Evolutionary conservation across 2,888 invertebrate species (phyloP).

Genomic region (Chymomyza fuscimana): DNA sequence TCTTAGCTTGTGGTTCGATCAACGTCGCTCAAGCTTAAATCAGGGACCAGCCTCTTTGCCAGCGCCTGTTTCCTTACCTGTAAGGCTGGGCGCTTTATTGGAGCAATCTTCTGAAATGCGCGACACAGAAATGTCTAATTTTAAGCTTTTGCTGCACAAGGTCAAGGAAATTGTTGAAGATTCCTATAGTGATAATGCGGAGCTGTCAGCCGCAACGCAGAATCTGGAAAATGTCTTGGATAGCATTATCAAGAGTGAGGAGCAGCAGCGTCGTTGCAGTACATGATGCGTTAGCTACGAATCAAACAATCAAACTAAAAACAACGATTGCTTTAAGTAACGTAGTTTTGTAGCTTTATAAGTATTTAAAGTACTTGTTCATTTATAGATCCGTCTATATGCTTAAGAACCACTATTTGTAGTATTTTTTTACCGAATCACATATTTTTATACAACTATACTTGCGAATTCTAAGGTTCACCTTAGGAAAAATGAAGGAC

Average conservation of each 20-base stretch:
- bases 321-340: conserved; percentile 28
- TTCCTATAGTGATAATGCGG: conserved; percentile 79
- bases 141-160: conserved; percentile 76
- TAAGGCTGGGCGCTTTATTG: conserved; percentile 48
- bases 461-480: no score
- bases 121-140: conserved; percentile 78
- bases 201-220: conserved; percentile 78
- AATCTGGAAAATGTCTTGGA: conserved; percentile 79
- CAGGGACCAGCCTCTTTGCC: conserved; percentile 19
- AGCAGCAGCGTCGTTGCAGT: conserved; percentile 68
- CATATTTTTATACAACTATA: not conserved
- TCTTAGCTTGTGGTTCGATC: conserved; percentile 78
- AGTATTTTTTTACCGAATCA: conserved; percentile 4
- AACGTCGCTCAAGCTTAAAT: conserved; percentile 53
- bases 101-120: conserved; percentile 60
- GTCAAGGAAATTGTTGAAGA: conserved; percentile 79
- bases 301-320: conserved; percentile 11
- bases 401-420: not conserved
- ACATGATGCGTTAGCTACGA: conserved; percentile 31
- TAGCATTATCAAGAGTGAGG: conserved; percentile 77
- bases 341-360: not conserved
- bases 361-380: not conserved
- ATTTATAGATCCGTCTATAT: no score
- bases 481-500: no score
- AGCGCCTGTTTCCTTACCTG: conserved; percentile 20